A percentile compares a stretch with the other conserved stretches of the same genome.
Evolutionary conservation across 2,113 vertebrate species (phyloP).

Genomic region (Cettia cetti): DNA sequence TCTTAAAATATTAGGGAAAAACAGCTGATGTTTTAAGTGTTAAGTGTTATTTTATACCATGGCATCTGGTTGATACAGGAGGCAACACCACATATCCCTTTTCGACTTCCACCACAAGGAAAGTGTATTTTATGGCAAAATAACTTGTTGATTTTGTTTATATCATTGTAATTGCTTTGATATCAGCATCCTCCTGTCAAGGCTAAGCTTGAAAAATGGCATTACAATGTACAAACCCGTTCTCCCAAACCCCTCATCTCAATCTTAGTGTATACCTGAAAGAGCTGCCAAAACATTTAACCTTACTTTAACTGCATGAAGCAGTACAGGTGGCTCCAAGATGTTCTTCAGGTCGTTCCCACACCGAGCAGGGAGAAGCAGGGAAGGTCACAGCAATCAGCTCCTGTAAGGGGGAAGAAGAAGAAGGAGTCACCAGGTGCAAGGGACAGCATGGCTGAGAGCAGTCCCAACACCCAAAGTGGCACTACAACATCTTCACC

Average conservation of each 20-base stretch:
- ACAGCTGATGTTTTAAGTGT: not conserved
- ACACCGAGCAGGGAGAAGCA: not conserved
- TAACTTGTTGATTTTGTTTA: not conserved
- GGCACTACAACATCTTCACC: not conserved
- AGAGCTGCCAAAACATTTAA: not conserved
- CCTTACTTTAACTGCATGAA: conserved; percentile 71
- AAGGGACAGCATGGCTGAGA: not conserved
- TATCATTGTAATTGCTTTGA: not conserved
- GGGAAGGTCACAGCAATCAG: not conserved
- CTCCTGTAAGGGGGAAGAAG: conserved; percentile 5
- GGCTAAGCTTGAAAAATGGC: not conserved
- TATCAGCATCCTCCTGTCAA: not conserved
- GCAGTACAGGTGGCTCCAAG: conserved; percentile 47
- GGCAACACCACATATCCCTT: not conserved
- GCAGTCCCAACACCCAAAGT: not conserved
- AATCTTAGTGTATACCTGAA: not conserved
- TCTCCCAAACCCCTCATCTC: not conserved
- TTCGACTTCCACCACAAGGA: not conserved
- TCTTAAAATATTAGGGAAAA: not conserved
- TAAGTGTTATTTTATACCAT: not conserved
- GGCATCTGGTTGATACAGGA: not conserved
- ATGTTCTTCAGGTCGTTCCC: not conserved
- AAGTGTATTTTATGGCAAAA: not conserved
- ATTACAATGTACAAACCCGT: not conserved
- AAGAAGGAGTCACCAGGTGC: not conserved